phyloP scores from a whole-genome alignment of 2,888 invertebrate genomes.

The Caenorhabditis sp. region DNA sequence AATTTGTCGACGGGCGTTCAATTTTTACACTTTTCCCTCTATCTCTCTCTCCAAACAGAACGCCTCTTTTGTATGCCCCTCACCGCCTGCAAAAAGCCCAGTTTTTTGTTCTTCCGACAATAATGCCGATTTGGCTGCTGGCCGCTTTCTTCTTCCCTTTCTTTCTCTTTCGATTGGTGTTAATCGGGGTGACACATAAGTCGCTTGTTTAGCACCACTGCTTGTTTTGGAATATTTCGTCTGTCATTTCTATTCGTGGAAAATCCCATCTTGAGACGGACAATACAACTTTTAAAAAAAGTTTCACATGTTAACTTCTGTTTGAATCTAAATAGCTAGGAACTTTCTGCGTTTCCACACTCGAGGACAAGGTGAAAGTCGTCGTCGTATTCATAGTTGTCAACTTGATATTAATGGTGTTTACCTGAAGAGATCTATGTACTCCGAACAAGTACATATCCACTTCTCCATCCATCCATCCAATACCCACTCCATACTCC shows the following conservation, averaged over 20 bases:
- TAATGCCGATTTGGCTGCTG: conserved; percentile 31
- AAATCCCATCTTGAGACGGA: neutral
- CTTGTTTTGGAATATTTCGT: conserved; percentile 24
- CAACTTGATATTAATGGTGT: conserved; percentile 6
- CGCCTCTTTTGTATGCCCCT: conserved; percentile 33
- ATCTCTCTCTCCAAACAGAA: conserved; percentile 19
- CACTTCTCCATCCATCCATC: neutral
- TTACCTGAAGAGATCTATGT: conserved; percentile 3
- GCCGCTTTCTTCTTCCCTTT: conserved; percentile 35
- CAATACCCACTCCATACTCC: conserved; percentile 1
- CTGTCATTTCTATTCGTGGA: conserved; percentile 5
- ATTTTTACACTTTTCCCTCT: conserved; percentile 26
- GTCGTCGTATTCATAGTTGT: neutral
- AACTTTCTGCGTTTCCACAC: neutral
- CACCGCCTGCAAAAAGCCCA: conserved; percentile 39
- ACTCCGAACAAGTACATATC: neutral
- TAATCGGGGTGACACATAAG: conserved; percentile 41
- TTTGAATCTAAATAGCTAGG: too few relatives aligned
- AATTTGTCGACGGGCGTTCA: conserved; percentile 1
- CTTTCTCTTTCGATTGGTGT: conserved; percentile 32
- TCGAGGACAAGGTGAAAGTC: neutral
- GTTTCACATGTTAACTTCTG: neutral
- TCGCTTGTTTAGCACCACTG: conserved; percentile 19
- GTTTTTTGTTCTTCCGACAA: conserved; percentile 35
- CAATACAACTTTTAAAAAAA: neutral